phyloP scores from a whole-genome alignment of 2,113 vertebrate species.

The Ictalurus furcatus region DNA sequence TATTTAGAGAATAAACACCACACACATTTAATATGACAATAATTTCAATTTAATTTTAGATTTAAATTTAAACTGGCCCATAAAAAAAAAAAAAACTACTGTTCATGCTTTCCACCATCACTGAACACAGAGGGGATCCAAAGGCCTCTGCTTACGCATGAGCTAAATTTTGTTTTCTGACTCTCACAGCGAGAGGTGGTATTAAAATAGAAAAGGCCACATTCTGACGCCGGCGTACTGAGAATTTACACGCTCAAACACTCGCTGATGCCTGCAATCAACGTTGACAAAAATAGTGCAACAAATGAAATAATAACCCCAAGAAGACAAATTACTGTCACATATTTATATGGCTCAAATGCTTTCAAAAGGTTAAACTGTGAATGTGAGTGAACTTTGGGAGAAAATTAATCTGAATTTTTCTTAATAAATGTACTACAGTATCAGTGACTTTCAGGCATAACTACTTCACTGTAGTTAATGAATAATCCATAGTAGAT shows the following conservation, averaged over 20 bases:
- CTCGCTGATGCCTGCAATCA: constrained; percentile 36
- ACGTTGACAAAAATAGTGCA: constrained; percentile 44
- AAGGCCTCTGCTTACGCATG: constrained; percentile 18
- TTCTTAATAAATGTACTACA: background rate
- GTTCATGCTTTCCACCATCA: constrained; percentile 9
- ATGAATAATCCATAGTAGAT: background rate
- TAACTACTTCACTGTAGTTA: background rate
- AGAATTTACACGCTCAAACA: constrained; percentile 45
- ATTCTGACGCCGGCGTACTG: constrained; percentile 37
- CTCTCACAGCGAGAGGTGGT: constrained; percentile 30
- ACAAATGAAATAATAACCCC: constrained; percentile 49
- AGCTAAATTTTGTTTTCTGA: constrained; percentile 43
- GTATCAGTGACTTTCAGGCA: background rate
- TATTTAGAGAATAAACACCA: background rate
- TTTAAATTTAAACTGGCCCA: background rate
- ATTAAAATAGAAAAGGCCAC: constrained; percentile 49
- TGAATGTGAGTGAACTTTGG: constrained; percentile 1
- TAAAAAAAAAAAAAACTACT: background rate
- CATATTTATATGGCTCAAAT: background rate
- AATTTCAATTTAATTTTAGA: background rate
- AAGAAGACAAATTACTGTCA: constrained; percentile 29
- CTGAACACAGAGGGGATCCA: background rate
- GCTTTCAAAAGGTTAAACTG: constrained; percentile 18
- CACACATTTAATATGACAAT: background rate
- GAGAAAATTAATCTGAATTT: background rate